Conservation (phyloP, 2,888 invertebrate species). For the Dasypolia templi region DNA sequence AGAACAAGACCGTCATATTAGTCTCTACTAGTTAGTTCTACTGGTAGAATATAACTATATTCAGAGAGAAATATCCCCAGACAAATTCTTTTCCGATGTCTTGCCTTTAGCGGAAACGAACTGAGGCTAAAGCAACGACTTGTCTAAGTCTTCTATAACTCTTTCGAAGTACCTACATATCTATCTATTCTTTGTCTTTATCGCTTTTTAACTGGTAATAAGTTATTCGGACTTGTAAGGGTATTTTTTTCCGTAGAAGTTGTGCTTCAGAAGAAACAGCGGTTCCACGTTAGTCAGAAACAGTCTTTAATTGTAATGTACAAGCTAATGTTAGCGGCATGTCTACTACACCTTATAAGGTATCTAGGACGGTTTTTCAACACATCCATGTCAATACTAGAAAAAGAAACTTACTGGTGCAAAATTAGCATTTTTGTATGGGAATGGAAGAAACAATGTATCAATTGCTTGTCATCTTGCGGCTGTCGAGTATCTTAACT, state of each 20-base stretch:
- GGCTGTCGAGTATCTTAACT: constrained; percentile 9
- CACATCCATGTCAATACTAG: constrained; percentile 22
- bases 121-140: neutral
- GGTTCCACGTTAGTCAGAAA: no score
- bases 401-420: constrained; percentile 32
- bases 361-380: constrained; percentile 46
- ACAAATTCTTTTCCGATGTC: neutral
- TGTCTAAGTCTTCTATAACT: neutral
- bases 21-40: no score
- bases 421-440: constrained; percentile 45
- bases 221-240: neutral
- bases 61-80: neutral
- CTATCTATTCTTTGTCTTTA: neutral
- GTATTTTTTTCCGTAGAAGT: neutral
- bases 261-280: neutral
- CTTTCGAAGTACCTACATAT: neutral
- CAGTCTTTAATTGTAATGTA: neutral
- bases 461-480: constrained; percentile 44
- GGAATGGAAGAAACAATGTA: constrained; percentile 49
- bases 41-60: no score
- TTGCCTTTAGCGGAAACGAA: constrained; percentile 9
- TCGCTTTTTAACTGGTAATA: neutral
- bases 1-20: neutral
- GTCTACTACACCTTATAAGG: constrained; percentile 12
- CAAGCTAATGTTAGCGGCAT: constrained; percentile 4